Base-by-base conservation (phyloP, 2,113 vertebrate genomes). In the Balaeniceps rex region DNA sequence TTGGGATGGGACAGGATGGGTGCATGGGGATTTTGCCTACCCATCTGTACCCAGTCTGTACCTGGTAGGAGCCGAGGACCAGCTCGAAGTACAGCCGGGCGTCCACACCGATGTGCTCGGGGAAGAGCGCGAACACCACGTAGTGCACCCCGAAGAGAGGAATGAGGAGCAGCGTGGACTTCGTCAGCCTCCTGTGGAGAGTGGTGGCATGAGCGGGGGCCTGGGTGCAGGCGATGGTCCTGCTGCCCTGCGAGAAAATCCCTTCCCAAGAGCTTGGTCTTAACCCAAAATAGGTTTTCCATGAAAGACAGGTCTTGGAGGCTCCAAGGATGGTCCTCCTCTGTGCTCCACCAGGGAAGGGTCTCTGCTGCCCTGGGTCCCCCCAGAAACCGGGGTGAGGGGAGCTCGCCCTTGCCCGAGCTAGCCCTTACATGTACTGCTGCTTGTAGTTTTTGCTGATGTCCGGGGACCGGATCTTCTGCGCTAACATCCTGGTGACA, bases 141-240 rank as follows among this genome's bases (percentile, higher is more conserved):
- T 98, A 98, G 91, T 98, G 97, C 19, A 98, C 96, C 54, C 98
- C 98, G 0, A 98, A 97, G 84, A 98, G 94, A 11, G 97, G 98
- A 88, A 98, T 98, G 36, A 98, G 98, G 31, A 98, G 94, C 88
- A 98, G 92, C 0, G 97, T 97, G 89, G 97, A 98, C 87, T 98
- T 98, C 0, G 97, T 97, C 80, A 98, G 6, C 95, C 97, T 97
- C 97, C 98, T 98, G 97, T 1, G 1, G 80, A 46, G 71, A 81
- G 83, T 0, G 14, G 38, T 9, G 25, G 18, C 18, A 3, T 38
- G 19, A 83, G 40, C 0, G 3, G 44, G 33, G 19, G 10, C 36
- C 58, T 19, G 70, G 12, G 2, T 4, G 23, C 33, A 14, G 17
- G 23, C 0, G 2, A 7, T 19, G 25, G 22, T 51, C 71, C 79